Evolutionary conservation across 2,797 vertebrate genomes (phyloP).

Genomic region (Notamacropus eugenii): DNA sequence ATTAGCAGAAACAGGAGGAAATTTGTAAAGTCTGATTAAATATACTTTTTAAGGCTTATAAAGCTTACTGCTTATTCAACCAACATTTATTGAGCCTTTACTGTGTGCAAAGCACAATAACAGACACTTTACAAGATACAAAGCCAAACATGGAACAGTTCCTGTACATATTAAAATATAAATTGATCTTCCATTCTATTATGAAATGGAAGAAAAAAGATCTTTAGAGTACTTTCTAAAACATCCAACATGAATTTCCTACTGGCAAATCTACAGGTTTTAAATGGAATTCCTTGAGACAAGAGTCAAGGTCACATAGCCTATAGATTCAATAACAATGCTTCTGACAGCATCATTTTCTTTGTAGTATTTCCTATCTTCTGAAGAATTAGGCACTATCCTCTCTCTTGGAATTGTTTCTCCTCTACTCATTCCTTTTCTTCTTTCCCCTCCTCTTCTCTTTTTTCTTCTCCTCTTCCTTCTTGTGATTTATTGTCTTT

Average conservation of each 20-base stretch:
- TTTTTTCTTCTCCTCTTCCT: background rate
- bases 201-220: background rate
- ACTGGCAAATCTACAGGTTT: constrained; percentile 12
- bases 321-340: constrained; percentile 32
- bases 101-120: background rate
- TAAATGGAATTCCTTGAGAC: constrained; percentile 39
- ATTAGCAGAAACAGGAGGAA: background rate
- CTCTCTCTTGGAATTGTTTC: background rate
- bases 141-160: background rate
- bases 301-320: background rate
- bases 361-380: constrained; percentile 23
- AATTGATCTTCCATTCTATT: background rate
- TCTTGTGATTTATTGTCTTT: background rate
- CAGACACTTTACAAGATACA: background rate
- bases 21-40: constrained; percentile 4
- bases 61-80: background rate
- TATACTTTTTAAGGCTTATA: constrained; percentile 37
- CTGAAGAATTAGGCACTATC: constrained; percentile 25
- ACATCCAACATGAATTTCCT: background rate
- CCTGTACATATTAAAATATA: background rate
- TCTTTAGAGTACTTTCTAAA: background rate
- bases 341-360: constrained; percentile 36
- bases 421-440: background rate
- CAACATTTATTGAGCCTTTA: constrained; percentile 15
- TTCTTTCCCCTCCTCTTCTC: background rate